Evolutionary conservation across 1,140 invertebrate genomes (phyloP).

Genomic region (Pachyrhynchus sulphureomaculatus): DNA sequence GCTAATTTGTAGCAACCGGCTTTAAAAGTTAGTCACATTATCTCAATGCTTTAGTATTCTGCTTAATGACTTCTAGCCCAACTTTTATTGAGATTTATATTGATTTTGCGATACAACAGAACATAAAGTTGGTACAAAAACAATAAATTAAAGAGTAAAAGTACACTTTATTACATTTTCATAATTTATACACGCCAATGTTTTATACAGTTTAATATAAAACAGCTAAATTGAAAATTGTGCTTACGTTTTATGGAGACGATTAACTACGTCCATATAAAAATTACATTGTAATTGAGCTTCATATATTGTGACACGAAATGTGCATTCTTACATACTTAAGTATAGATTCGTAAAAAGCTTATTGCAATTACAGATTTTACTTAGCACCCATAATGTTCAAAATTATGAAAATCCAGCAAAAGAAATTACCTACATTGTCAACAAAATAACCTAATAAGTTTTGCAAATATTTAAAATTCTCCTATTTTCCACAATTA

Average conservation of each 20-base stretch:
- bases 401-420: not conserved
- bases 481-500: too few species aligned
- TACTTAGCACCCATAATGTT: not conserved
- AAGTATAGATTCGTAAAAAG: not conserved
- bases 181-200: constrained; percentile 29
- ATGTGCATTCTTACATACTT: constrained; percentile 15
- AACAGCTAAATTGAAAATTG: constrained; percentile 25
- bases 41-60: too few species aligned
- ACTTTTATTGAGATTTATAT: too few species aligned
- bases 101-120: too few species aligned
- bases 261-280: constrained; percentile 13
- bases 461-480: too few species aligned
- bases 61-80: too few species aligned
- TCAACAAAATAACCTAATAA: too few species aligned
- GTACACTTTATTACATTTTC: constrained; percentile 26
- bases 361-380: not conserved
- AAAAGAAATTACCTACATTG: too few species aligned
- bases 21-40: too few species aligned
- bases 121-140: too few species aligned
- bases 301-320: constrained; percentile 14
- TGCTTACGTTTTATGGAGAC: constrained; percentile 19
- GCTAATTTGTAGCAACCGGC: too few species aligned
- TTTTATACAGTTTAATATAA: constrained; percentile 9
- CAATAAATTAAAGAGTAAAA: constrained; percentile 1
- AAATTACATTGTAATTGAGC: constrained; percentile 27